Percentiles rank a stretch among this genome's conserved stretches.
phyloP scores from a whole-genome alignment of 2,888 invertebrate species.

The Scelioninae gen. 1 region DNA sequence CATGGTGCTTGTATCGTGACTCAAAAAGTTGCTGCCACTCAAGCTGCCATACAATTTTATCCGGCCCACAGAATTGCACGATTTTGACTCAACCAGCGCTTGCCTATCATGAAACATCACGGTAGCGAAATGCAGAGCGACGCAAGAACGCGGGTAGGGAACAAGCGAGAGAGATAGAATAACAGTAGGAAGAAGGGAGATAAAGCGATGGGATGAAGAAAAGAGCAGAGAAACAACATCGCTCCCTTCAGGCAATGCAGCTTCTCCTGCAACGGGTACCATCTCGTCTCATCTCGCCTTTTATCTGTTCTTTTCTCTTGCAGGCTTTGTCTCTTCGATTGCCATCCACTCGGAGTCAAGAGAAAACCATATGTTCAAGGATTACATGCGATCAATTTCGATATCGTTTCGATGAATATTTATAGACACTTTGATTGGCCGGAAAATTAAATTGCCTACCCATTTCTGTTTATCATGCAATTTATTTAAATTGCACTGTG shows the following conservation, averaged over 20 bases:
- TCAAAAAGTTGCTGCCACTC: slow-evolving; percentile 50
- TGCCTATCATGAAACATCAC: slow-evolving; percentile 53
- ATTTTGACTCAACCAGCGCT: slow-evolving; percentile 53
- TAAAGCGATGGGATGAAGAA: slow-evolving; percentile 28
- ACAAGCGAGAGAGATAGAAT: neutral
- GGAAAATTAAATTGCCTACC: slow-evolving; percentile 43
- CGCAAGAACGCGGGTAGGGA: slow-evolving; percentile 37
- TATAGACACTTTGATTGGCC: slow-evolving; percentile 33
- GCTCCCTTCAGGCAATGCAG: slow-evolving; percentile 80
- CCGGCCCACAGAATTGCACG: slow-evolving; percentile 29
- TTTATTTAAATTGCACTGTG: slow-evolving; percentile 24
- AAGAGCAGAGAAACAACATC: slow-evolving; percentile 32
- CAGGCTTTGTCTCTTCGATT: slow-evolving; percentile 57
- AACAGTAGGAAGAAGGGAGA: slow-evolving; percentile 32
- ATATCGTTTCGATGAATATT: slow-evolving; percentile 58
- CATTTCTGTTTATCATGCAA: slow-evolving; percentile 28
- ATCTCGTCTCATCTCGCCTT: slow-evolving; percentile 64
- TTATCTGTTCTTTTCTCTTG: slow-evolving; percentile 57
- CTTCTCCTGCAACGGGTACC: slow-evolving; percentile 76
- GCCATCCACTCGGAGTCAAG: slow-evolving; percentile 55
- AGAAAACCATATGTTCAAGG: slow-evolving; percentile 61
- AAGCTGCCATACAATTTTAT: slow-evolving; percentile 46
- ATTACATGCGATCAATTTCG: slow-evolving; percentile 67
- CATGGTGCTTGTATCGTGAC: slow-evolving; percentile 25
- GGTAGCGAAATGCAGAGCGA: slow-evolving; percentile 54